These are phyloP conservation scores for Teleogryllus oceanicus DNA, from an alignment of 2,888 invertebrate genomes.

Conservation along the genomic window DNA sequence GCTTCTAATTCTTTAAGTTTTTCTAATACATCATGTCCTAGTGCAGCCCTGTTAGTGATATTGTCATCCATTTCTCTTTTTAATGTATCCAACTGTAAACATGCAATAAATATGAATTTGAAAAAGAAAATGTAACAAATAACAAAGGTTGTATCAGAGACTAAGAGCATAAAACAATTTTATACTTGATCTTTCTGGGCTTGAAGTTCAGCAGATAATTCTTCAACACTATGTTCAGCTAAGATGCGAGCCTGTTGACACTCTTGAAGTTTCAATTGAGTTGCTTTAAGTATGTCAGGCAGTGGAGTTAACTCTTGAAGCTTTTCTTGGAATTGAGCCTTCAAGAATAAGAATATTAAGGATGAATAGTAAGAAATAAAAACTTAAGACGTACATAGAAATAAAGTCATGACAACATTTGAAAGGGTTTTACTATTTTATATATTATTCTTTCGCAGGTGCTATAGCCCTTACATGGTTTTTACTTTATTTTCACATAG, in stretches of 20 bases:
- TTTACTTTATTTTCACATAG: no score
- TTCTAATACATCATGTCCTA: conserved; percentile 27
- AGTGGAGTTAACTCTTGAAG: conserved; percentile 62
- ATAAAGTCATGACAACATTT: no score
- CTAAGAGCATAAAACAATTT: no score
- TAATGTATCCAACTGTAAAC: not conserved
- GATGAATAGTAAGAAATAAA: no score
- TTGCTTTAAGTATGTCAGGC: conserved; percentile 65
- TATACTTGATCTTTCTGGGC: conserved; percentile 58
- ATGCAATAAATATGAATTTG: no score
- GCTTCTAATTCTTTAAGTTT: conserved; percentile 43
- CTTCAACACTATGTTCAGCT: conserved; percentile 64
- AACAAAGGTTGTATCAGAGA: not conserved
- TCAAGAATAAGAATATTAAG: no score
- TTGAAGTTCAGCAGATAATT: conserved; percentile 61
- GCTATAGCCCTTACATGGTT: no score
- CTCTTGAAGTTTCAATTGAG: conserved; percentile 64
- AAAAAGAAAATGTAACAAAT: not conserved
- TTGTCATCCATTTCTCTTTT: conserved; percentile 23
- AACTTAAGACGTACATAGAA: no score
- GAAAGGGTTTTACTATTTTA: no score
- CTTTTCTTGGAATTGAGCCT: conserved; percentile 64
- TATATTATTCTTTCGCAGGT: no score
- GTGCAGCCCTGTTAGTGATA: not conserved
- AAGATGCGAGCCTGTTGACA: conserved; percentile 63